Base-by-base conservation (phyloP, 2,888 invertebrate species). In the Ephialtes manifestator region DNA sequence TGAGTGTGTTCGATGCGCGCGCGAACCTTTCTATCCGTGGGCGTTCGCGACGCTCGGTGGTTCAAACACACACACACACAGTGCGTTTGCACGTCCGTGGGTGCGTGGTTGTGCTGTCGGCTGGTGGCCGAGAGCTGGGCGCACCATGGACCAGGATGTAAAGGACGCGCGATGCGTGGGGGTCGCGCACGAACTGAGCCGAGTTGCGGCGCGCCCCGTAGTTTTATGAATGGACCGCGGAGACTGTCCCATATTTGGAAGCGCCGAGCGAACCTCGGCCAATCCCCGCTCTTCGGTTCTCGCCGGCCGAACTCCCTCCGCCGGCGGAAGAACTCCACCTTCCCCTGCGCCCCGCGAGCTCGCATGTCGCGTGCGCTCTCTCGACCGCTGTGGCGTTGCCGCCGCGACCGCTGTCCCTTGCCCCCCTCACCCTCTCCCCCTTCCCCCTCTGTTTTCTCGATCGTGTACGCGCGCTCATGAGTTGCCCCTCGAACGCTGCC, bases 191-290 rank as follows among this genome's bases (percentile, higher is more conserved):
- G 93, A 94, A 95, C 95, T 96, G 96, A 93, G 93, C 92, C 90
- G 91, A 92, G 91, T 95, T 95, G 94, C 96, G 94, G 95, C 96
- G 96, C 96, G 96, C 95, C 95, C 94, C 95, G 95, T 95, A 95
- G 95, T 97, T 97, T 97, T 97, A 97, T 97, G 97, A 97, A 97
- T 97, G 97, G 96, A 96, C 95, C 94, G 95, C 95, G 94, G 95
- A 94, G 93, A 93, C 96, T 96, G 97, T 96, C 96, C 97, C 97
- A 97, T 97, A 97, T 97, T 97, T 97, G 97, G 97, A 96, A 96
- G 96, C 96, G 96, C 94, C 94, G 94, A 94, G 94, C 94, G 94
- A 92, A 94, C 90, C 92, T 91, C 93, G 94, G 94, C 95, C 95
- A 95, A 95, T 95, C 93, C 94, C 94, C 93, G 93, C 92, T 92